Base-by-base conservation (phyloP, 2,797 vertebrate genomes). In the Onychomys leucogaster region DNA sequence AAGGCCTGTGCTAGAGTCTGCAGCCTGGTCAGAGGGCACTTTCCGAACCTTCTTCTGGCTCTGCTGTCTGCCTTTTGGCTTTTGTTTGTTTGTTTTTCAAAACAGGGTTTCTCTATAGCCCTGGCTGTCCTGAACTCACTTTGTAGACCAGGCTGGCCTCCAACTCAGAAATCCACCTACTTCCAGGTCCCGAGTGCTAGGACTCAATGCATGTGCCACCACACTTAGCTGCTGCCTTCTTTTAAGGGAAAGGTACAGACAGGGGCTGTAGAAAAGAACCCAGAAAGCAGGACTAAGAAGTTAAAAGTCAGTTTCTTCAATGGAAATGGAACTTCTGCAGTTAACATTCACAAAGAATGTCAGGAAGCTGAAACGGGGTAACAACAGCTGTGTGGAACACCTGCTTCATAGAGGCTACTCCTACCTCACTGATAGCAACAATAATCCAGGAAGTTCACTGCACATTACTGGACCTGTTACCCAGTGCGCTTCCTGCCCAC, bases 291-390 rank as follows among this genome's bases (percentile, higher is more conserved):
- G 57, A 16, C 14, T 43, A 81, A 81, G 43, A 81, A 43, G 41
- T 73, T 90, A 57, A 84, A 84, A 90, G 75, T 94, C 76, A 9
- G 13, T 55, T 61, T 90, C 61, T 59, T 46, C 55, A n/a, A 43
- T 63, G 55, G 90, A 95, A 88, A 71, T 5, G 61, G 59, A 84
- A 67, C 37, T 71, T 49, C 83, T 89, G 61, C 87, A 87, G 37
- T 96, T 76, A 73, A 41, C 87, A 90, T 90, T 83, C 91, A 90
- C 71, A 78, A 49, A 91, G 87, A 82, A 67, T 32, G 46, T 82
- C 32, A 55, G 80, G 92, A 90, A 49, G 82, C 67, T 90, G 85
- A 94, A 90, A 90, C 90, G 71, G 76, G 19, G 73, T 84, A 37
- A 12, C 49, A 71, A 73, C 8, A 41, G 84, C 71, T 85, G 59